Percentiles rank a stretch among this genome's conserved stretches.
These are phyloP conservation scores for Diaphora mendica DNA, from an alignment of 2,888 invertebrate genomes.

Conservation along the genomic window DNA sequence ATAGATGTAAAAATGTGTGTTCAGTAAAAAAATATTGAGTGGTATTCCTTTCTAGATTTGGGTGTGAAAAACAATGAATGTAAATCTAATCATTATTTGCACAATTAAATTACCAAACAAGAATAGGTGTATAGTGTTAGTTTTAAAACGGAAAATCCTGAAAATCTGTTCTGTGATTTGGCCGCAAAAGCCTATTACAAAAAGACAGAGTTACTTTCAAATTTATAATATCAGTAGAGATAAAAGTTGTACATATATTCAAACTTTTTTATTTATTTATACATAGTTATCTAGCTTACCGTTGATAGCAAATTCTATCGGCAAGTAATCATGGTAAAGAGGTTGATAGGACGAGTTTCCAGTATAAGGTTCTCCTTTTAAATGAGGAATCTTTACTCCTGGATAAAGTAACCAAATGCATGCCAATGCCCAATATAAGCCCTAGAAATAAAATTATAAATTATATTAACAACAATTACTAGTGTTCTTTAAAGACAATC, in stretches of 20 bases:
- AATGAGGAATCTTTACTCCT: slow-evolving; percentile 89
- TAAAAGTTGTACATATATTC: no score
- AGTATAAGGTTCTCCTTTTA: slow-evolving; percentile 88
- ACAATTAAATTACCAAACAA: no score
- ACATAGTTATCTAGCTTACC: slow-evolving; percentile 68
- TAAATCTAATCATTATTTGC: not conserved
- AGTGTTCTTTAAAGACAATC: no score
- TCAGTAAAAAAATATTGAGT: not conserved
- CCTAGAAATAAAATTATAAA: slow-evolving; percentile 75
- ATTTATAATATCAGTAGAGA: no score
- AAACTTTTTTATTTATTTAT: no score
- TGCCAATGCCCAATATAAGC: slow-evolving; percentile 90
- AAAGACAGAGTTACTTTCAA: no score
- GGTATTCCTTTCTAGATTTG: no score
- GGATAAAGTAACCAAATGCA: slow-evolving; percentile 91
- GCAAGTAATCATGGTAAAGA: slow-evolving; percentile 90
- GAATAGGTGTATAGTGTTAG: no score
- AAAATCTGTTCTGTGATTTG: no score
- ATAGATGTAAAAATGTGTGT: not conserved
- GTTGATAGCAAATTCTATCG: slow-evolving; percentile 91
- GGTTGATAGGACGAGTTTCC: slow-evolving; percentile 89
- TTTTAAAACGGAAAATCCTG: no score
- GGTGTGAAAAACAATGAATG: no score
- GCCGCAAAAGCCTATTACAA: no score
- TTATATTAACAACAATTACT: not conserved